phyloP scores from a whole-genome alignment of 1,140 invertebrate genomes.

The Macrobrachium rosenbergii region DNA sequence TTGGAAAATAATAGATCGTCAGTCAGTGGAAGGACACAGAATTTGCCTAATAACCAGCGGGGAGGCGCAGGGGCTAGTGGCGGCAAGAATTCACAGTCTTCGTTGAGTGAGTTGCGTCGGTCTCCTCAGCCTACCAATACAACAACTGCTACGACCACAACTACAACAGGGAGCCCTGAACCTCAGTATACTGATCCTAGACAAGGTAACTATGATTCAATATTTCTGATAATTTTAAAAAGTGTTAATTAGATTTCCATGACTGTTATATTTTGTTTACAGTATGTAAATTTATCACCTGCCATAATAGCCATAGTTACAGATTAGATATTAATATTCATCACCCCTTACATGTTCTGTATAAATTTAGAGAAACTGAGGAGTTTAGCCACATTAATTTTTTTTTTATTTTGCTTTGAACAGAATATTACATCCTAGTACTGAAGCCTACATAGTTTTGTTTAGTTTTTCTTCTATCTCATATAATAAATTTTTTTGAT shows the following conservation, averaged over 20 bases:
- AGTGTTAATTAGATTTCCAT: background rate
- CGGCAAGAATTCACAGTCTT: conserved; percentile 44
- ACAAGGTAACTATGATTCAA: conserved; percentile 34
- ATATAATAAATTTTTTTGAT: no score
- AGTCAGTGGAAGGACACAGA: background rate
- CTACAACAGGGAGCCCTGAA: conserved; percentile 52
- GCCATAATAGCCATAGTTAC: no score
- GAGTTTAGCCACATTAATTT: no score
- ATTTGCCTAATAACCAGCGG: conserved; percentile 45
- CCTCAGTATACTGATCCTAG: conserved; percentile 56
- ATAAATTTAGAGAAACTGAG: no score
- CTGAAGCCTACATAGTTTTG: no score
- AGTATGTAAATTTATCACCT: background rate
- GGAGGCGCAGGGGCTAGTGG: background rate
- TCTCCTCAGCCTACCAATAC: conserved; percentile 55
- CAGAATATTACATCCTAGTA: no score
- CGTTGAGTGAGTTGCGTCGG: conserved; percentile 45
- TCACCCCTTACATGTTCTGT: no score
- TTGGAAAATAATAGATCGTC: no score
- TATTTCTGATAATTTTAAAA: background rate
- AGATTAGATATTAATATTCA: no score
- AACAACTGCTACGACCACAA: conserved; percentile 48
- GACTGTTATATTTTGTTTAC: background rate
- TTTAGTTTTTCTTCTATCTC: no score
- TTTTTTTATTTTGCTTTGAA: no score